phyloP scores from a whole-genome alignment of 2,113 vertebrate species.

The Passer domesticus region DNA sequence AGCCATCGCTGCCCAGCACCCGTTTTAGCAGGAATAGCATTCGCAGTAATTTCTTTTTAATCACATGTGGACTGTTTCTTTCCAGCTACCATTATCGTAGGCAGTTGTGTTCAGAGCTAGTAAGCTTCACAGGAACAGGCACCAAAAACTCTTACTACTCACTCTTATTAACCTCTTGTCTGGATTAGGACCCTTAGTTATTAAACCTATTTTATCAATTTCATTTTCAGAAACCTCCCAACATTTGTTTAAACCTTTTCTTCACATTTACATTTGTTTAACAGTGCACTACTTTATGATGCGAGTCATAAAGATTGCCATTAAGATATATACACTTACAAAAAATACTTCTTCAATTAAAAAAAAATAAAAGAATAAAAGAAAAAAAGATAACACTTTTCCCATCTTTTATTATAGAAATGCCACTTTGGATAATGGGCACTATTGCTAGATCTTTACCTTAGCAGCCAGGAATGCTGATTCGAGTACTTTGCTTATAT shows the following conservation, averaged over 20 bases:
- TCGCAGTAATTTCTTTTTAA: background rate
- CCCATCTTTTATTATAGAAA: background rate
- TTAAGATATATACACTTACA: background rate
- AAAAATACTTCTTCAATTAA: background rate
- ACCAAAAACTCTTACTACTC: background rate
- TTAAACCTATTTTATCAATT: background rate
- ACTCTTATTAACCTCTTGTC: background rate
- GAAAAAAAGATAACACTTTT: background rate
- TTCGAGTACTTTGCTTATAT: background rate
- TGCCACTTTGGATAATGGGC: background rate
- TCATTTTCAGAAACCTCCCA: background rate
- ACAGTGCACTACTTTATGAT: background rate
- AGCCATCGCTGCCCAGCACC: background rate
- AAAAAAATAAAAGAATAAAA: background rate
- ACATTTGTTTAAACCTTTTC: background rate
- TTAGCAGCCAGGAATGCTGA: background rate
- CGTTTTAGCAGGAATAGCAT: background rate
- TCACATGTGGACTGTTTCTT: background rate
- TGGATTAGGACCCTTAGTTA: background rate
- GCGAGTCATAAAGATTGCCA: background rate
- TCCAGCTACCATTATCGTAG: background rate
- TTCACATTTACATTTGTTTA: background rate
- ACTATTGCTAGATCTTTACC: background rate
- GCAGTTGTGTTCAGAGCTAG: background rate
- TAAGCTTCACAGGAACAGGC: background rate